Base-by-base conservation (phyloP, 1,140 invertebrate species). In the Plectrocnemia conspersa region DNA sequence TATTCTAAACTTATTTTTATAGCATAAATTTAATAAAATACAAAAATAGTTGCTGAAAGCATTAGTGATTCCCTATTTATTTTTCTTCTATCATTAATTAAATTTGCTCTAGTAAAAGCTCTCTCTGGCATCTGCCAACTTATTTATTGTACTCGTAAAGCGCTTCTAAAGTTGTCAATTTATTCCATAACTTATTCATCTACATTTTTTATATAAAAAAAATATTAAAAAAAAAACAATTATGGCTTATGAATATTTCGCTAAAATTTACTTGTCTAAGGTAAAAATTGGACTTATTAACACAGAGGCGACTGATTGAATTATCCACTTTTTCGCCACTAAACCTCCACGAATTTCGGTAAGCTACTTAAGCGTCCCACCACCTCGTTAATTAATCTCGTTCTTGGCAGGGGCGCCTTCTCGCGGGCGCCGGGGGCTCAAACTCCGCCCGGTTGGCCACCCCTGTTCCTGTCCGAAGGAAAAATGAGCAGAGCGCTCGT, bases 341-440 rank as follows among this genome's bases (percentile, higher is more conserved):
- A 33, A 50, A 35, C 47, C 45, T 38, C 25, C 47, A 27, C 47
- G 47, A 50, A 50, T 38, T 50, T 50, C 47, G 47, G 33, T 50
- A 50, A 50, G 47, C 29, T 38, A 50, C 47, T 50, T 50, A 50
- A 50, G 47, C 47, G 47, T 24, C 13, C 27, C 32, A 24, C 47
- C 47, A 38, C 33, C 47, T 50, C 47, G 47, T 52, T 59, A 59
- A 59, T 59, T 59, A 52, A 59, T 59, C 58, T 59, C 48, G 40
- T 54, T 55, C 48, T 35, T 25, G 16, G 27, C 19, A 27, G 45
- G 32, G 22, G 13, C 22, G 35, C 3, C 18, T 5, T 25, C 41
- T 23, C 41, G 10, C 21, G 41, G 16, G 9, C 21, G 19, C 10
- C 16, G 21, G 16, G 15, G 36, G 36, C 21, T 18, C 15, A 29